These are phyloP conservation scores for Plotosus lineatus DNA, from an alignment of 2,113 vertebrate species.

Conservation along the genomic window DNA sequence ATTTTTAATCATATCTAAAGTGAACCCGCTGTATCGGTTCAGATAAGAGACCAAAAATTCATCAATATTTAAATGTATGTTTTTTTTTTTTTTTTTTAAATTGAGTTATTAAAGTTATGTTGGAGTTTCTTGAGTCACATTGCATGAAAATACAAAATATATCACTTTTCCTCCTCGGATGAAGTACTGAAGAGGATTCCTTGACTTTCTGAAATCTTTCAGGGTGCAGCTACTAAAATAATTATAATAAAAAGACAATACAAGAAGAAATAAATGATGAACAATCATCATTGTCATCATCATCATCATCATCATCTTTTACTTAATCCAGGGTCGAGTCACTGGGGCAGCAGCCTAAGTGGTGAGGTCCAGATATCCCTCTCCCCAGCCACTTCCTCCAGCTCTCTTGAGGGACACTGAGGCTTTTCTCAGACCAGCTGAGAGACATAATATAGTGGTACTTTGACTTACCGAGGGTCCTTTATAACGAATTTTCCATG, in stretches of 20 bases:
- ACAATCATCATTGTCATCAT: background rate
- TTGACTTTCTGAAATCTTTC: background rate
- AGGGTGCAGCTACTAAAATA: background rate
- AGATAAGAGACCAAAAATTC: background rate
- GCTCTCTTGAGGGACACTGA: no score
- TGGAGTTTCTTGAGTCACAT: background rate
- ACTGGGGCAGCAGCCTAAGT: no score
- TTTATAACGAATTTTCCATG: no score
- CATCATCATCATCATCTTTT: no score
- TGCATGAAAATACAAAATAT: background rate
- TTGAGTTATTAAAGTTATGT: background rate
- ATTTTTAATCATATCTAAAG: no score
- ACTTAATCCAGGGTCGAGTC: no score
- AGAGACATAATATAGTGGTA: no score
- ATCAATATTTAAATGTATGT: background rate
- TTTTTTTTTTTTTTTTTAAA: no score
- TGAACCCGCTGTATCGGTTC: background rate
- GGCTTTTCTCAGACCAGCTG: no score
- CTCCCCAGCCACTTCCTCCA: no score
- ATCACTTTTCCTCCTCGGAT: background rate
- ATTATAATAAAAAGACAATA: background rate
- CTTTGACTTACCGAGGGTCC: no score
- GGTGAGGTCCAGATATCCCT: no score
- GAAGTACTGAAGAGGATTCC: background rate
- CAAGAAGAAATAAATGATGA: background rate